Evolutionary conservation across 2,888 invertebrate species (phyloP).

Genomic region (Patella caerulea): DNA sequence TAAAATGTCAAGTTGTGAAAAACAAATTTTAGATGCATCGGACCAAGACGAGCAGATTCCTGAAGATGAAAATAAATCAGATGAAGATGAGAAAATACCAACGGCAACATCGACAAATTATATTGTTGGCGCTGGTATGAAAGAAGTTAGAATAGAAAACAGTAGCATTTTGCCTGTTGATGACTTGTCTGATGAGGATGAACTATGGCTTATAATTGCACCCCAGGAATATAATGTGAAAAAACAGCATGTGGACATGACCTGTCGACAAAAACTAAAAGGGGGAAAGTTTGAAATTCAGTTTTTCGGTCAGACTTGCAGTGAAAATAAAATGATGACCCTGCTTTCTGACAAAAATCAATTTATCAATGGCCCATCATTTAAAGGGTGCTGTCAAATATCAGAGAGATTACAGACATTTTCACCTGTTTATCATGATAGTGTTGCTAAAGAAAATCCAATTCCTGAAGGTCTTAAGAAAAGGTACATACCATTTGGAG

Average conservation of each 20-base stretch:
- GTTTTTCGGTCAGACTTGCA: background rate
- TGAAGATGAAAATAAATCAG: background rate
- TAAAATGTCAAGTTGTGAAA: background rate
- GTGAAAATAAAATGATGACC: background rate
- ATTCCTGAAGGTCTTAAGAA: background rate
- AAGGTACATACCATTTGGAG: background rate
- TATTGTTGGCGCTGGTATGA: background rate
- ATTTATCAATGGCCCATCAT: background rate
- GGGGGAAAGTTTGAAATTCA: conserved; percentile 1
- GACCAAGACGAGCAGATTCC: background rate
- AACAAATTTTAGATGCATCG: background rate
- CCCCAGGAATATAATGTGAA: background rate
- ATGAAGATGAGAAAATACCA: background rate
- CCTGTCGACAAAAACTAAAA: background rate
- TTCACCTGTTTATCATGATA: background rate
- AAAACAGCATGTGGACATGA: background rate
- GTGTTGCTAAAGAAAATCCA: background rate
- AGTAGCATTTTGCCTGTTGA: background rate
- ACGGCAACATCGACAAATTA: background rate
- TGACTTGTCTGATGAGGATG: background rate
- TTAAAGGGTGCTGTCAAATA: background rate
- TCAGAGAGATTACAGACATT: background rate
- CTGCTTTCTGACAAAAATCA: background rate
- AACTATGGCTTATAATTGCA: background rate
- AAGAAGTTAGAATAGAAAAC: background rate